phyloP scores from a whole-genome alignment of 2,797 vertebrate genomes.

The Acomys russatus region DNA sequence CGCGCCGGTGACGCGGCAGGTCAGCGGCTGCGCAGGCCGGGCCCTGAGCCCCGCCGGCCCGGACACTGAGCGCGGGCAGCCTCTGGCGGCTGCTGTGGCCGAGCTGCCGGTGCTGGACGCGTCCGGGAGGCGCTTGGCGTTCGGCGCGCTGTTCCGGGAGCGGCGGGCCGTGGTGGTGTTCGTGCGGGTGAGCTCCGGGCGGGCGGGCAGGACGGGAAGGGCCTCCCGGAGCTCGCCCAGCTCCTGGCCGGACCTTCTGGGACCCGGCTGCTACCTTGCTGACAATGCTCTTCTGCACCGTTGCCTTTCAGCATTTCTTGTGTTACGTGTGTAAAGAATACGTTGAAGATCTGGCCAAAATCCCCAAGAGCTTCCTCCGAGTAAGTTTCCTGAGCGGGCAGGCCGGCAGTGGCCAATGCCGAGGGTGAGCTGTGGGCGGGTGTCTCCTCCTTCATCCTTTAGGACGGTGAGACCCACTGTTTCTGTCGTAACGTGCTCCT shows the following conservation, averaged over 20 bases:
- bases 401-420: neutral
- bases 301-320: conserved; percentile 94
- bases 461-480: no score
- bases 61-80: conserved; percentile 47
- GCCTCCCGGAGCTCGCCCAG: neutral
- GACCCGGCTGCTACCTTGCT: conserved; percentile 15
- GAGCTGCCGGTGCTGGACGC: conserved; percentile 90
- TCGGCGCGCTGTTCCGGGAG: conserved; percentile 91
- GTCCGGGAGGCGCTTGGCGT: conserved; percentile 87
- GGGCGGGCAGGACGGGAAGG: neutral
- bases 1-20: conserved; percentile 43
- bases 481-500: neutral
- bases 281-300: neutral
- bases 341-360: conserved; percentile 96
- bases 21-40: neutral
- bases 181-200: conserved; percentile 92
- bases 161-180: conserved; percentile 93
- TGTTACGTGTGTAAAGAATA: conserved; percentile 97
- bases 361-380: conserved; percentile 91
- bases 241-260: neutral
- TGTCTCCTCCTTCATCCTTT: neutral
- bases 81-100: conserved; percentile 86
- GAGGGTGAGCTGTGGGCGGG: neutral
- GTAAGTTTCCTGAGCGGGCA: conserved; percentile 87
- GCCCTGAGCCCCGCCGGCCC: conserved; percentile 40